A percentile compares a stretch with the other conserved stretches of the same genome.
phyloP scores from a whole-genome alignment of 1,140 invertebrate genomes.

The Trichogramma pretiosum region DNA sequence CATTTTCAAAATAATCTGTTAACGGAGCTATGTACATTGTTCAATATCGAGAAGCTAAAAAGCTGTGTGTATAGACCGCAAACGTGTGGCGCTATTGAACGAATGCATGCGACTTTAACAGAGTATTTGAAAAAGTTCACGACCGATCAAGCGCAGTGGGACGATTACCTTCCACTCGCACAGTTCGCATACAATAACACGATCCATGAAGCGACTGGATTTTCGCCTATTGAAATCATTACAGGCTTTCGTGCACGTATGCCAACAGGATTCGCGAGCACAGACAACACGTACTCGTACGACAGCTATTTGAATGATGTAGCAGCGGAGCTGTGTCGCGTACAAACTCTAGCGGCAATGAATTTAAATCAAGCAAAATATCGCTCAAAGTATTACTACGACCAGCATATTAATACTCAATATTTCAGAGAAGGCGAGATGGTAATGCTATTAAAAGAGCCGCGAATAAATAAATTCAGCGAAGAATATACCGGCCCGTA shows the following conservation, averaged over 20 bases:
- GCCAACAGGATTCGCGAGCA: too few relatives aligned
- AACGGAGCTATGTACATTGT: not conserved
- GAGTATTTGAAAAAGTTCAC: not conserved
- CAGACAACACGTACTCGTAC: too few relatives aligned
- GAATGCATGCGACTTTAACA: not conserved
- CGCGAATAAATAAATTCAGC: conserved; percentile 4
- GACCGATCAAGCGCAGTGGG: too few relatives aligned
- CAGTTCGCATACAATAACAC: too few relatives aligned
- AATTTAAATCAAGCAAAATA: conserved; percentile 8
- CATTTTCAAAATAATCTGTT: not conserved
- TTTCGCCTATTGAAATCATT: too few relatives aligned
- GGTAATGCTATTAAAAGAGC: conserved; percentile 6
- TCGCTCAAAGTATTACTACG: conserved; percentile 13
- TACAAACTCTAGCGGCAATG: not conserved
- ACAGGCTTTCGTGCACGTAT: too few relatives aligned
- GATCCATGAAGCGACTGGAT: too few relatives aligned
- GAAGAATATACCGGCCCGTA: too few relatives aligned
- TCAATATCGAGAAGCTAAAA: not conserved
- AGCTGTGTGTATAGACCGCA: not conserved
- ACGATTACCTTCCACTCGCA: too few relatives aligned
- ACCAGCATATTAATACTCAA: not conserved
- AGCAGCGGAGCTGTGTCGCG: not conserved
- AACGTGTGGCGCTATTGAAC: not conserved
- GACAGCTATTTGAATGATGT: not conserved
- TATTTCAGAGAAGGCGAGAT: not conserved